Percentiles rank a stretch among this genome's conserved stretches.
These are phyloP conservation scores for Caenorhabditis virilis DNA, from an alignment of 2,888 invertebrate species.

Conservation along the genomic window DNA sequence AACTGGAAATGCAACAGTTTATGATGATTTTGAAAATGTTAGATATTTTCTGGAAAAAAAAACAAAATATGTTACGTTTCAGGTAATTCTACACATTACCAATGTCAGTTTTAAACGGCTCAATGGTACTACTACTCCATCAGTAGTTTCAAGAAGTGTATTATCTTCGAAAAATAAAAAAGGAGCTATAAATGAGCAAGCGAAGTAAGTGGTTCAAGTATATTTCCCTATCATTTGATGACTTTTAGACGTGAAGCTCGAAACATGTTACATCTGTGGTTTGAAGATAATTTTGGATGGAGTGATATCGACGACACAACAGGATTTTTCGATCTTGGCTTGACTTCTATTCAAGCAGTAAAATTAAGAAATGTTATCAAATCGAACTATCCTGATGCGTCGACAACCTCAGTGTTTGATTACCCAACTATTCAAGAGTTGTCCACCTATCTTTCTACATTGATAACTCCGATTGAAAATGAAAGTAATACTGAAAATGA, in stretches of 20 bases:
- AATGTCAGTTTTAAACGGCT: slow-evolving; percentile 34
- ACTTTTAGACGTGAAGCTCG: slow-evolving; percentile 9
- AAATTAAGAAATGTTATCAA: slow-evolving; percentile 41
- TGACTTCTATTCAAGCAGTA: slow-evolving; percentile 45
- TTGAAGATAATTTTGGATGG: slow-evolving; percentile 42
- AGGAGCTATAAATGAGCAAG: slow-evolving; percentile 14
- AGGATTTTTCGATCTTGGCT: slow-evolving; percentile 50
- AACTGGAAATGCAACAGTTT: slow-evolving; percentile 42
- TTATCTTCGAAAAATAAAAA: slow-evolving; percentile 13
- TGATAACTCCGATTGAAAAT: slow-evolving; percentile 11
- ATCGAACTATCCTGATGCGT: slow-evolving; percentile 37
- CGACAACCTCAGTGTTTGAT: slow-evolving; percentile 44
- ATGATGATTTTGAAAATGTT: slow-evolving; percentile 29
- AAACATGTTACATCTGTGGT: slow-evolving; percentile 41
- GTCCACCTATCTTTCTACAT: slow-evolving; percentile 36
- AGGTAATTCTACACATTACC: slow-evolving; percentile 29
- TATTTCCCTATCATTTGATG: neutral
- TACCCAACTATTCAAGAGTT: slow-evolving; percentile 43
- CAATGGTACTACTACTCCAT: slow-evolving; percentile 8
- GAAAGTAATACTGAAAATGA: slow-evolving; percentile 14
- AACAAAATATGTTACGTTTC: slow-evolving; percentile 4
- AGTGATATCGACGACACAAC: slow-evolving; percentile 46
- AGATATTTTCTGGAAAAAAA: neutral
- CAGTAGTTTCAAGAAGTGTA: slow-evolving; percentile 13
- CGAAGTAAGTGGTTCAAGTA: slow-evolving; percentile 1